phyloP scores from a whole-genome alignment of 2,113 vertebrate species.

The Albula goreensis region DNA sequence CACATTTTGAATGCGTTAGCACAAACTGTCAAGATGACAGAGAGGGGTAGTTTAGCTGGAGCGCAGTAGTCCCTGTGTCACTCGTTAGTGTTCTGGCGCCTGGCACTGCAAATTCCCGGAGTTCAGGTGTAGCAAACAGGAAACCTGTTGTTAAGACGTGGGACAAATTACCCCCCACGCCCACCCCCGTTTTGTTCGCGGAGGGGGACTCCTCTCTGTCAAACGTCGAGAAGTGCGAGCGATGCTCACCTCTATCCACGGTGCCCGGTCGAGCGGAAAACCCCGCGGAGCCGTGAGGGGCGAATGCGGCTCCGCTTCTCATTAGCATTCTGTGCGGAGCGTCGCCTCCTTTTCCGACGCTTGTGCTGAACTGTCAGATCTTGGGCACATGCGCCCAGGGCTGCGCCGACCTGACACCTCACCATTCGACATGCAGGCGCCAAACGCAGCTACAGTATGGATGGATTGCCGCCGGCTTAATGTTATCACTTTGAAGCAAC shows the following conservation, averaged over 20 bases:
- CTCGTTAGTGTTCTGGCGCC: no score
- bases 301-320: constrained; percentile 49
- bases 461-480: background rate
- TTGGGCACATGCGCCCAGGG: background rate
- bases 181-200: background rate
- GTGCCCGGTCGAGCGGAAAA: constrained; percentile 45
- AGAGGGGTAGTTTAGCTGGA: background rate
- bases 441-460: background rate
- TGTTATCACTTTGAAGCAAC: background rate
- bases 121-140: no score
- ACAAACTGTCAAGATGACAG: background rate
- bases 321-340: constrained; percentile 54
- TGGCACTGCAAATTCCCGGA: no score
- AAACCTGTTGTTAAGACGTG: no score
- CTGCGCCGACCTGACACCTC: background rate
- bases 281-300: constrained; percentile 48
- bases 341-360: background rate
- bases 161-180: no score
- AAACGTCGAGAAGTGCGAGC: constrained; percentile 42
- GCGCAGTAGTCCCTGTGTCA: no score
- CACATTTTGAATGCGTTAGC: background rate
- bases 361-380: background rate
- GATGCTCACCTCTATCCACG: constrained; percentile 42
- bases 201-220: constrained; percentile 45
- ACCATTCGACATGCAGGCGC: background rate